phyloP scores from a whole-genome alignment of 2,113 vertebrate species.

The Piliocolobus tephrosceles region DNA sequence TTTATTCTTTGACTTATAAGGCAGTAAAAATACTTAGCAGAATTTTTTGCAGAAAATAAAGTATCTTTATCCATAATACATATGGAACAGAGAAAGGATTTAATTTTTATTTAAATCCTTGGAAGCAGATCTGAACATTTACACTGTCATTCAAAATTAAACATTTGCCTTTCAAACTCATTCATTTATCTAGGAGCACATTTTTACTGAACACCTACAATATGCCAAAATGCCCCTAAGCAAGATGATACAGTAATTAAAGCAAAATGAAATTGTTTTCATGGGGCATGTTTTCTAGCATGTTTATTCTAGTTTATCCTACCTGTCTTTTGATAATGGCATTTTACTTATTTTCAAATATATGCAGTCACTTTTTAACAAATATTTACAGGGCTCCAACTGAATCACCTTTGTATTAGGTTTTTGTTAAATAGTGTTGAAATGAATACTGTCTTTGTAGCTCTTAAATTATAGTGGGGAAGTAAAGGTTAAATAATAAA shows the following conservation, averaged over 20 bases:
- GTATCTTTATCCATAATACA: not conserved
- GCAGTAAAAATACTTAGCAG: not conserved
- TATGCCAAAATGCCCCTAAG: not conserved
- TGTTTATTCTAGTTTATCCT: not conserved
- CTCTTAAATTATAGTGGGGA: not conserved
- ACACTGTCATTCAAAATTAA: not conserved
- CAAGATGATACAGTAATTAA: not conserved
- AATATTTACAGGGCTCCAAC: not conserved
- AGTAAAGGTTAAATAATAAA: not conserved
- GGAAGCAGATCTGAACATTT: not conserved
- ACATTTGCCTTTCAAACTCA: not conserved
- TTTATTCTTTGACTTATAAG: slow-evolving; percentile 27
- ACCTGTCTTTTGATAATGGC: not conserved
- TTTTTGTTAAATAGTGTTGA: not conserved
- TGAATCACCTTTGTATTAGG: not conserved
- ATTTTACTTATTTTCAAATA: not conserved
- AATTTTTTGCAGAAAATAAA: not conserved
- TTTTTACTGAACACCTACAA: not conserved
- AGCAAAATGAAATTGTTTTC: not conserved
- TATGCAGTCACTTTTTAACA: not conserved
- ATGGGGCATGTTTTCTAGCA: not conserved
- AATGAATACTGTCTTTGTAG: not conserved
- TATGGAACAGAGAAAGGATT: not conserved
- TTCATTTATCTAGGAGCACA: not conserved
- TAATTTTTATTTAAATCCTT: slow-evolving; percentile 3